These are phyloP conservation scores for Morphnarchus princeps DNA, from an alignment of 2,113 vertebrate species.

Conservation along the genomic window DNA sequence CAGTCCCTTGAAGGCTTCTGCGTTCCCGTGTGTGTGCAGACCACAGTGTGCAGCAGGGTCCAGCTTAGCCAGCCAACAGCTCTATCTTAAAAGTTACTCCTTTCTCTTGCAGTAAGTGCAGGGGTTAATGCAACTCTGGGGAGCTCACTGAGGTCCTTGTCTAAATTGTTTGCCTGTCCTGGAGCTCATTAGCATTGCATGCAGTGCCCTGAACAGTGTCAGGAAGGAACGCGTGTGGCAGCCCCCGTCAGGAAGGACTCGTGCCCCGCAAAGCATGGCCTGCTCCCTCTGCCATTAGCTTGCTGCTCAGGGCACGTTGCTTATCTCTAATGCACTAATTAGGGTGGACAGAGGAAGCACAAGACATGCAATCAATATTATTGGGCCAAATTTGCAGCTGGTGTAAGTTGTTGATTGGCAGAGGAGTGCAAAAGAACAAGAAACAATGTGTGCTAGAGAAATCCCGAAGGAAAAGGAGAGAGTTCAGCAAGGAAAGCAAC, in stretches of 20 bases:
- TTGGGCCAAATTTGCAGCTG: not conserved
- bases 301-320: not conserved
- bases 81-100: not conserved
- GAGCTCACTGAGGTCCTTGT: not conserved
- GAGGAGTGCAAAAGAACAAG: not conserved
- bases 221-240: not conserved
- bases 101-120: not conserved
- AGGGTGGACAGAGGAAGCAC: not conserved
- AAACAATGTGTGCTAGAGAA: not conserved
- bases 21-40: fast-evolving
- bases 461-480: not conserved
- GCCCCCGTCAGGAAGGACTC: not conserved
- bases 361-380: not conserved
- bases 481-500: not conserved
- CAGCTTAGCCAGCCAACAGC: not conserved
- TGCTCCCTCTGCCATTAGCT: not conserved
- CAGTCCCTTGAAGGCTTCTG: not conserved
- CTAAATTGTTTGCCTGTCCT: not conserved
- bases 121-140: conserved; percentile 3
- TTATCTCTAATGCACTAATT: conserved; percentile 9
- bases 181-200: conserved; percentile 24
- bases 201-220: not conserved
- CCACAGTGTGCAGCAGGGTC: not conserved
- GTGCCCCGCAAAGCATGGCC: not conserved
- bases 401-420: not conserved